Conservation (phyloP, 2,888 invertebrate species). For the Andricus quercusramuli region DNA sequence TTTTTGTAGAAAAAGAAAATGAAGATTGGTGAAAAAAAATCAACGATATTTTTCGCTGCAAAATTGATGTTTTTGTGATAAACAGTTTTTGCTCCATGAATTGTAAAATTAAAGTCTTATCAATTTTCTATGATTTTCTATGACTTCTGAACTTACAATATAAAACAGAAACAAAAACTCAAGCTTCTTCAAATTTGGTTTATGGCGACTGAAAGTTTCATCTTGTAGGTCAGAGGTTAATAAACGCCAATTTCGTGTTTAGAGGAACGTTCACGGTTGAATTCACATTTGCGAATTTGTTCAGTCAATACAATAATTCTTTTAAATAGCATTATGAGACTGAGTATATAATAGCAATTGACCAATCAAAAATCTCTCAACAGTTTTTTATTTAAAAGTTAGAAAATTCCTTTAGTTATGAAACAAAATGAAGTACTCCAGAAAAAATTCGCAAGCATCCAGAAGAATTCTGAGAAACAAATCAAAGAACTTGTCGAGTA, state of each 20-base stretch:
- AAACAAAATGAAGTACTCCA: neutral
- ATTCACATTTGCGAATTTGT: constrained; percentile 9
- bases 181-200: neutral
- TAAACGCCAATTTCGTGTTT: neutral
- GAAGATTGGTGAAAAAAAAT: neutral
- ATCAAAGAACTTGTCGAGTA: constrained; percentile 15
- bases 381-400: no score
- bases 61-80: neutral
- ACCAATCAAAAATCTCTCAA: no score
- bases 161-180: neutral
- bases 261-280: neutral
- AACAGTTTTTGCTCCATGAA: neutral
- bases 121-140: neutral
- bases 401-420: no score
- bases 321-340: no score
- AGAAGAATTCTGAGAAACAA: neutral
- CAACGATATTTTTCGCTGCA: neutral
- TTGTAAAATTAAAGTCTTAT: neutral
- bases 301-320: neutral
- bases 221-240: constrained; percentile 10
- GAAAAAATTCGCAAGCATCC: neutral
- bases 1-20: neutral
- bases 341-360: no score
- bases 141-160: neutral
- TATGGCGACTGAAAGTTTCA: constrained; percentile 14